Percentiles rank a stretch among this genome's conserved stretches.
Evolutionary conservation across 2,888 invertebrate genomes (phyloP).

Genomic region (Eilema depressum): DNA sequence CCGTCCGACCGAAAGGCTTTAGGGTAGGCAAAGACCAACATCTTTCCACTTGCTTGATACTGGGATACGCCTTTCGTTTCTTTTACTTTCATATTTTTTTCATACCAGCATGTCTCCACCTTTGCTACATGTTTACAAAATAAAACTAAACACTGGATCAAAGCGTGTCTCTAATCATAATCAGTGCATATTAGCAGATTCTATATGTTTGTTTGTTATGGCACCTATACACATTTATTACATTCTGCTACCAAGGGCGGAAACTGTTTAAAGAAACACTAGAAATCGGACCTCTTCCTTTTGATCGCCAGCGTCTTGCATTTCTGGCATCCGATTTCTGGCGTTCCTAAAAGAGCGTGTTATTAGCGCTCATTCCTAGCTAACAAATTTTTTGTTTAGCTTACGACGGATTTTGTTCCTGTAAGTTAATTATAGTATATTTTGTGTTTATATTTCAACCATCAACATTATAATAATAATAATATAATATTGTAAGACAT

Average conservation of each 20-base stretch:
- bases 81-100: not conserved
- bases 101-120: too few species aligned
- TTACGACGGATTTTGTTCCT: conserved; percentile 41
- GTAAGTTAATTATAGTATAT: conserved; percentile 36
- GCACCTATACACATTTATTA: too few species aligned
- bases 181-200: not conserved
- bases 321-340: too few species aligned
- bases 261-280: too few species aligned
- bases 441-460: conserved; percentile 1
- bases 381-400: conserved; percentile 46
- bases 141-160: not conserved
- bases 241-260: not conserved
- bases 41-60: not conserved
- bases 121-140: not conserved
- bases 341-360: not conserved
- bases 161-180: not conserved
- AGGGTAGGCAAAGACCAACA: not conserved
- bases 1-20: too few species aligned
- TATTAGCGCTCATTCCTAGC: not conserved
- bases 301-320: too few species aligned
- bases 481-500: too few species aligned
- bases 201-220: not conserved
- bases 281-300: too few species aligned
- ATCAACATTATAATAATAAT: too few species aligned
- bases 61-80: too few species aligned